A percentile compares a stretch with the other conserved stretches of the same genome.
Evolutionary conservation across 2,797 vertebrate species (phyloP).

Genomic region (Sebastolobus altivelis): DNA sequence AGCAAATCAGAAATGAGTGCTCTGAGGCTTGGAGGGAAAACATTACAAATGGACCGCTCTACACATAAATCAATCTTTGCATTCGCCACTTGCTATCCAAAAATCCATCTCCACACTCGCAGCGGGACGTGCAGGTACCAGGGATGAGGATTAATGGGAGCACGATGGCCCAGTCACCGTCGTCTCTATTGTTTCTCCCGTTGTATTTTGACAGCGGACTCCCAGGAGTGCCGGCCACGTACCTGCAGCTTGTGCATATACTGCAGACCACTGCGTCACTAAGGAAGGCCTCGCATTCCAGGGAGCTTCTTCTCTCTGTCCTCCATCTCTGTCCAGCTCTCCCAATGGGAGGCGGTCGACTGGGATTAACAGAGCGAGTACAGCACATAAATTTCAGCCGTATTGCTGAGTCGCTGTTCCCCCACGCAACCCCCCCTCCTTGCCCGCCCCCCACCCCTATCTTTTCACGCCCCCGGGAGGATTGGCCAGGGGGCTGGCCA

Average conservation of each 20-base stretch:
- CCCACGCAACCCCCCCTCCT: slow-evolving; percentile 27
- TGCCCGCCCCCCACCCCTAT: slow-evolving; percentile 43
- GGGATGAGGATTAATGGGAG: slow-evolving; percentile 80
- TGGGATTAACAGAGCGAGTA: slow-evolving; percentile 71
- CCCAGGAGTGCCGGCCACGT: slow-evolving; percentile 52
- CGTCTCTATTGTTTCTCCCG: slow-evolving; percentile 64
- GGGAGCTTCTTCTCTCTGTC: slow-evolving; percentile 48
- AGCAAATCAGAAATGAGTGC: slow-evolving; percentile 72
- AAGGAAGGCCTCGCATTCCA: slow-evolving; percentile 59
- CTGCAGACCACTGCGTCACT: slow-evolving; percentile 58
- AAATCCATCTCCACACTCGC: slow-evolving; percentile 69
- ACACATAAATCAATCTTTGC: slow-evolving; percentile 81
- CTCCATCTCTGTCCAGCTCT: slow-evolving; percentile 74
- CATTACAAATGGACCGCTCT: slow-evolving; percentile 72
- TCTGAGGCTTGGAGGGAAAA: slow-evolving; percentile 68
- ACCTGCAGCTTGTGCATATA: slow-evolving; percentile 33
- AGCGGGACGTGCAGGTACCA: slow-evolving; percentile 43
- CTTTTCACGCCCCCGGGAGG: slow-evolving; percentile 56
- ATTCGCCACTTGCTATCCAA: slow-evolving; percentile 70
- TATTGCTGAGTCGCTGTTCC: slow-evolving; percentile 74
- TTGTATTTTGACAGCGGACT: slow-evolving; percentile 69
- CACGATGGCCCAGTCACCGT: slow-evolving; percentile 65
- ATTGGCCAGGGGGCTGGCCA: slow-evolving; percentile 54
- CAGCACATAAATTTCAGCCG: slow-evolving; percentile 72
- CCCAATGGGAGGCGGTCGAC: slow-evolving; percentile 64